Evolutionary conservation across 1,140 invertebrate genomes (phyloP).

Genomic region (Aphelenchoides fujianensis): DNA sequence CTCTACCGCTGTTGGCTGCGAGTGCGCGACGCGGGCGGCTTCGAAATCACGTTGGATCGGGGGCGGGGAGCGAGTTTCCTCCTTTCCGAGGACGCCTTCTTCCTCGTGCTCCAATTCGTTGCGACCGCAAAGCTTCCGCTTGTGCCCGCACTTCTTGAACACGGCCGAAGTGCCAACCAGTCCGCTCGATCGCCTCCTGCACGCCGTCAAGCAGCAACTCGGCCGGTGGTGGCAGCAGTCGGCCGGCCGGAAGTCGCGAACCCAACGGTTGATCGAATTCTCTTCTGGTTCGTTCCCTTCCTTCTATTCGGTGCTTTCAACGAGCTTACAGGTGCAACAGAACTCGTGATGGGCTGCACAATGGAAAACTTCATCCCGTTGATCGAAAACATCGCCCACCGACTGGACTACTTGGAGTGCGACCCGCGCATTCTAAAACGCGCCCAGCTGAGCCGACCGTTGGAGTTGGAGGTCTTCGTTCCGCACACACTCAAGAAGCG

Average conservation of each 20-base stretch:
- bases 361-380: neutral
- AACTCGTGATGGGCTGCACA: neutral
- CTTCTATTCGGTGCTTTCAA: neutral
- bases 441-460: neutral
- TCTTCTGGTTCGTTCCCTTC: neutral
- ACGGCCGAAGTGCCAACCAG: neutral
- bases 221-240: neutral
- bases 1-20: neutral
- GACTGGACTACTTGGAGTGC: neutral
- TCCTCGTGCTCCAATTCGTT: neutral
- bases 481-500: neutral
- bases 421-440: neutral
- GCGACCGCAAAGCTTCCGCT: neutral
- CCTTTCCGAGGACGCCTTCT: neutral
- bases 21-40: neutral
- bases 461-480: neutral
- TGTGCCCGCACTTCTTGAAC: too few species aligned
- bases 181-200: neutral
- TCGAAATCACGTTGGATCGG: neutral
- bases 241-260: neutral
- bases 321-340: constrained; percentile 4
- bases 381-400: constrained; percentile 2
- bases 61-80: neutral
- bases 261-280: constrained; percentile 5
- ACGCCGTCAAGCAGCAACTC: neutral